Evolutionary conservation across 2,888 invertebrate species (phyloP), one percentile per base, ranked within the genome.

Genomic region (Calliscelio sp.): DNA sequence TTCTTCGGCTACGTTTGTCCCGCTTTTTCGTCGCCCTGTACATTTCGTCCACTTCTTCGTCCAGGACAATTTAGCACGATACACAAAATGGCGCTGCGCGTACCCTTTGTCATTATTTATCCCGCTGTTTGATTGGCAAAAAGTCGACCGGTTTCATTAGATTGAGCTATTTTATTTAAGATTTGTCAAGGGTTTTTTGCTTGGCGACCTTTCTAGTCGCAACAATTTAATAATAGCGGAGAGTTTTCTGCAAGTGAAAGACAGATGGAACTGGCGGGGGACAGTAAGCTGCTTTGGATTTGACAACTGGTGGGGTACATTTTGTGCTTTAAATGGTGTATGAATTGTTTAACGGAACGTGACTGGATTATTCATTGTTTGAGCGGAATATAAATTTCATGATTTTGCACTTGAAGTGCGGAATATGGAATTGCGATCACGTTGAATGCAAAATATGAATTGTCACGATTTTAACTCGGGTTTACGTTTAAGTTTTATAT

Each of bases 1-100:
- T 85, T 66, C 78, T 55, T 63, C 70, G 68, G 22, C 49, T 65
- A 44, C 73, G 79, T 71, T 59, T 68, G 57, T 73, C 49, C 25
- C 18, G 63, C 57, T 71, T 83, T 63, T 55, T 59, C 63, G 41
- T 68, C 55, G 41, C 25, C 38, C 41, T 28, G 28, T 75, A 59
- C 55, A 46, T 46, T 24, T 51, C 53, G 44, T 25, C 53, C 49
- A 46, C 44, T 55, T 79, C 35, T 55, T 18, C 53, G 7, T 44
- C 63, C n/a, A 22, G 18, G 20, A 63, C 28, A 53, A 59, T 28
- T 55, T 46, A 41, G 25, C n/a, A 18, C 25, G 38, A 70, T 46
- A 63, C 44, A 22, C 28, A 41, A 28, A 55, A 70, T 49, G 28
- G 22, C 20, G 24, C 24, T 4, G 20, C 38, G n/a, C n/a, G n/a